Base-by-base conservation (phyloP, 2,797 vertebrate genomes). In the Cyclopterus lumpus region DNA sequence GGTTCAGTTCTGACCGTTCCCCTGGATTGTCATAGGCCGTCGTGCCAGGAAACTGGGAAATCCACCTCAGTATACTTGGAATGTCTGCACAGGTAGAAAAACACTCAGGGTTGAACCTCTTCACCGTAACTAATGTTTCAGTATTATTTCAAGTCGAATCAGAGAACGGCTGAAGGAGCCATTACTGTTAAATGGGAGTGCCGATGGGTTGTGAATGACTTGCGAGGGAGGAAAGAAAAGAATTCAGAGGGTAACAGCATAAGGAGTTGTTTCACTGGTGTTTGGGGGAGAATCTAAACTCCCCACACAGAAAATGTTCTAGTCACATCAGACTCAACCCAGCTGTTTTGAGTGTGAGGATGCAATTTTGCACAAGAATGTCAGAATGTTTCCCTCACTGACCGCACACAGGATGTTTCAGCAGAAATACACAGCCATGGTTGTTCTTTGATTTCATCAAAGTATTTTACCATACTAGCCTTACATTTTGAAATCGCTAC, bases 51-150 rank as follows among this genome's bases (percentile, higher is more conserved):
- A 93, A 84, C 30, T 5, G 59, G 71, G n/a, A 75, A 88, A 82
- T 89, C 75, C 59, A 73, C 57, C 73, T 82, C 67, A 84, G 87
- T 83, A 91, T 90, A 86, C 16, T 46, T 82, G 89, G 89, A 93
- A 94, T 92, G 90, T 91, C 86, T 79, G 73, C 42, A 59, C 82
- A 88, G 86, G 79, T 59, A 73, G 59, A 70, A 81, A 83, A 86
- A 79, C 68, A 75, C 40, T 67, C 12, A 28, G 72, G 66, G 71
- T 36, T 75, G 67, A 86, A 81, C 32, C 69, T 49, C 62, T 70
- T 80, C 64, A 75, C 77, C 34, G 58, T 76, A 76, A 63, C 84
- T 75, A 86, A 90, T 82, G 73, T 73, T 75, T 76, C 65, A 53
- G 60, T 74, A 75, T 87, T 79, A 80, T 67, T 85, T 79, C 67